Conservation (phyloP, 2,113 vertebrate species). For the Nibea coibor region DNA sequence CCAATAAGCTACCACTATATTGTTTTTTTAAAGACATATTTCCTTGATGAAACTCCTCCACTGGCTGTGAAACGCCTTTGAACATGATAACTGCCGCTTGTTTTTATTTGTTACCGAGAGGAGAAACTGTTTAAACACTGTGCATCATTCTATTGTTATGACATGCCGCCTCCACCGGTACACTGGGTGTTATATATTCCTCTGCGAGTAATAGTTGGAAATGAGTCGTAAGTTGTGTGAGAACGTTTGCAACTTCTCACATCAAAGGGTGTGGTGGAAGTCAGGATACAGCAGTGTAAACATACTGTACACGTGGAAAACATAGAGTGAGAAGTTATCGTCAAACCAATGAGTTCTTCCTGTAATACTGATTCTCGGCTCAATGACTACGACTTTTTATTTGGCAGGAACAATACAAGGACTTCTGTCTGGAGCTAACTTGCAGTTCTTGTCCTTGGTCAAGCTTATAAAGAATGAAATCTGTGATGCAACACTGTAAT, state of each 20-base stretch:
- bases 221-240: slow-evolving; percentile 41
- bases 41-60: slow-evolving; percentile 43
- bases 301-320: neutral
- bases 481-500: neutral
- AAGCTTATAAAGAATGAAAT: neutral
- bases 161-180: slow-evolving; percentile 56
- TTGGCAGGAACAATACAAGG: too few species aligned
- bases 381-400: neutral
- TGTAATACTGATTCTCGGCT: neutral
- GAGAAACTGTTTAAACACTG: slow-evolving; percentile 55
- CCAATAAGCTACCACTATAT: slow-evolving; percentile 31
- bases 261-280: slow-evolving; percentile 22
- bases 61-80: slow-evolving; percentile 39
- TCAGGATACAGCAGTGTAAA: slow-evolving; percentile 10
- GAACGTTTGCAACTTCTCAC: slow-evolving; percentile 29
- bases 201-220: slow-evolving; percentile 33
- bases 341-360: neutral
- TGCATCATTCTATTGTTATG: slow-evolving; percentile 49
- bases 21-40: slow-evolving; percentile 34
- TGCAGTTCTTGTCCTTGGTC: neutral
- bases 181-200: slow-evolving; percentile 33
- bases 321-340: slow-evolving; percentile 7
- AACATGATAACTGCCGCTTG: slow-evolving; percentile 42
- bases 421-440: too few species aligned
- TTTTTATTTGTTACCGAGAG: slow-evolving; percentile 58